phyloP scores from a whole-genome alignment of 2,113 vertebrate species.

The Pluvianellus socialis region DNA sequence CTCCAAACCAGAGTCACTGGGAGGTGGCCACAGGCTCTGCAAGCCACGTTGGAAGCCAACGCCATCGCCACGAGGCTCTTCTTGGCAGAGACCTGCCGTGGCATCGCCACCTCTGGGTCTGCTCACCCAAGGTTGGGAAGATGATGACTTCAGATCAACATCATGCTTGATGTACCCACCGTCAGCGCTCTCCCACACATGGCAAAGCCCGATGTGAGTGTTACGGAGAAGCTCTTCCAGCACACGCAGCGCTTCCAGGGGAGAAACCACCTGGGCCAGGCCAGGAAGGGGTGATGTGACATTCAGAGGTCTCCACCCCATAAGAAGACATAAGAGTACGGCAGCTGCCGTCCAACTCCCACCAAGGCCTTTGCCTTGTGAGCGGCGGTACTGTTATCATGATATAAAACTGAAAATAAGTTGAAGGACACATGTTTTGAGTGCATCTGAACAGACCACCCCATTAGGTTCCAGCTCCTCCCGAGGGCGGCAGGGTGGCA shows the following conservation, averaged over 20 bases:
- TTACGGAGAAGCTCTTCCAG: not conserved
- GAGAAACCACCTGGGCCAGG: not conserved
- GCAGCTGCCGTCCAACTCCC: fast-evolving
- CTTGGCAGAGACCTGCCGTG: not conserved
- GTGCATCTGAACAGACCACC: not conserved
- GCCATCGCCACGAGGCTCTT: fast-evolving
- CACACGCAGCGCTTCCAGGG: not conserved
- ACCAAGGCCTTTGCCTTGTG: not conserved
- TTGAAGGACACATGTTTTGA: not conserved
- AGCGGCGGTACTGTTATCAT: not conserved
- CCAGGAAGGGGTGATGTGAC: not conserved
- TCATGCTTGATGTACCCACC: not conserved
- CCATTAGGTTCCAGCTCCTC: not conserved
- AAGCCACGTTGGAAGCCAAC: fast-evolving
- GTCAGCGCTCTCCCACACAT: fast-evolving
- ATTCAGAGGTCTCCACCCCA: not conserved
- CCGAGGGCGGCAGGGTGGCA: not conserved
- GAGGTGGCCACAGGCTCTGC: fast-evolving
- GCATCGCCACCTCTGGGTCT: not conserved
- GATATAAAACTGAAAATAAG: not conserved
- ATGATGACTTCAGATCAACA: not conserved
- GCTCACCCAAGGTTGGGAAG: not conserved
- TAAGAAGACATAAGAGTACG: not conserved
- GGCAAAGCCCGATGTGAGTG: fast-evolving
- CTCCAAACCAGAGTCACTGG: fast-evolving